Percentiles rank a stretch among this genome's conserved stretches.
Evolutionary conservation across 1,140 invertebrate genomes (phyloP).

Genomic region (Drosophila simulans): DNA sequence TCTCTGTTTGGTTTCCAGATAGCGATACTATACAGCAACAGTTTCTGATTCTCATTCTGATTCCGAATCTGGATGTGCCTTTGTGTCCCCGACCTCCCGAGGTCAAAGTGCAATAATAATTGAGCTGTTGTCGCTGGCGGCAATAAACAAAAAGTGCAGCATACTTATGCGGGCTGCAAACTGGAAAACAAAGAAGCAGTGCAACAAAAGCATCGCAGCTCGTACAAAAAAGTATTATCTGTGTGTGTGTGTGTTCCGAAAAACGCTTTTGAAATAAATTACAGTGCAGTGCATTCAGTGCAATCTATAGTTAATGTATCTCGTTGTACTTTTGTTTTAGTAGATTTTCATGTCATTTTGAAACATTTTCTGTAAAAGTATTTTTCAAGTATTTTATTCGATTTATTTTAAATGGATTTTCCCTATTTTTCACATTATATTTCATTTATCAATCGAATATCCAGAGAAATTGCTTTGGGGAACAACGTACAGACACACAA

Average conservation of each 20-base stretch:
- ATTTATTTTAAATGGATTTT: neutral
- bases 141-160: slow-evolving; percentile 46
- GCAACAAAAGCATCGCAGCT: slow-evolving; percentile 24
- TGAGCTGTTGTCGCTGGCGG: slow-evolving; percentile 29
- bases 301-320: no score
- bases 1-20: slow-evolving; percentile 1
- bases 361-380: no score
- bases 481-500: neutral
- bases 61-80: slow-evolving; percentile 4
- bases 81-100: slow-evolving; percentile 11
- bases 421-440: no score
- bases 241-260: slow-evolving; percentile 8
- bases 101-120: slow-evolving; percentile 51
- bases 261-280: neutral
- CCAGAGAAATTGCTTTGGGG: neutral
- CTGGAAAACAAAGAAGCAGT: slow-evolving; percentile 29
- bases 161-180: slow-evolving; percentile 46
- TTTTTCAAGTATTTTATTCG: no score
- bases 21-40: slow-evolving; percentile 7
- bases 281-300: neutral
- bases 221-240: neutral
- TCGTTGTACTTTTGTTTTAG: no score
- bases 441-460: neutral
- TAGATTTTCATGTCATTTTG: no score
- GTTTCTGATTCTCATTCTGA: slow-evolving; percentile 6